Percentiles rank a stretch among this genome's conserved stretches.
Evolutionary conservation across 1,140 invertebrate genomes (phyloP).

Genomic region (Diuraphis noxia): DNA sequence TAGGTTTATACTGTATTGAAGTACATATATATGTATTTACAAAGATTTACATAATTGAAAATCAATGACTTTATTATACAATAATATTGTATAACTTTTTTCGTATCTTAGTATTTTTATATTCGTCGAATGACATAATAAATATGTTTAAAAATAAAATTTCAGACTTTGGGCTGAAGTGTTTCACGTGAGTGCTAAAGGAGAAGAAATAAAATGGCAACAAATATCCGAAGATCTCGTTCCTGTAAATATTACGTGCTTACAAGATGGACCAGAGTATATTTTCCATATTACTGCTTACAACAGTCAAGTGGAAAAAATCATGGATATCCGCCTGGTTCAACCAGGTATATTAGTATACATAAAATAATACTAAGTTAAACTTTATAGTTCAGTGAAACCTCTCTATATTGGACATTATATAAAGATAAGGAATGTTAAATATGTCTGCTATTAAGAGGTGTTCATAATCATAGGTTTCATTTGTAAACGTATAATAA

Average conservation of each 20-base stretch:
- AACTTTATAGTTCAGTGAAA: background rate
- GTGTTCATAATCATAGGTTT: background rate
- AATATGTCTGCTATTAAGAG: background rate
- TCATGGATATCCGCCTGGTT: conserved; percentile 92
- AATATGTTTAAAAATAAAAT: background rate
- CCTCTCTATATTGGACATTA: background rate
- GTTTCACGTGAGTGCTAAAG: conserved; percentile 90
- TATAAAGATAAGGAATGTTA: background rate
- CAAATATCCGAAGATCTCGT: conserved; percentile 97
- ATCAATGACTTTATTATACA: background rate
- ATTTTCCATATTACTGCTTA: conserved; percentile 98
- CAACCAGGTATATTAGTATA: conserved; percentile 80
- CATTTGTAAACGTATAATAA: background rate
- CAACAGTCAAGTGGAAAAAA: conserved; percentile 97
- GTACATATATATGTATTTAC: background rate
- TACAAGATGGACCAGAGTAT: conserved; percentile 93
- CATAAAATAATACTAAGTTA: background rate
- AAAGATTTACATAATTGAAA: background rate
- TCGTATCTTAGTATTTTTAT: background rate
- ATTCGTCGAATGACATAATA: background rate
- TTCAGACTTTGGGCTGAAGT: conserved; percentile 94
- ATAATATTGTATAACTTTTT: background rate
- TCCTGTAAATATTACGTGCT: conserved; percentile 95
- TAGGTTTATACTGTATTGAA: too few species aligned
- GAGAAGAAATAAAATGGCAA: conserved; percentile 92